These are phyloP conservation scores for Muscicapa adusta DNA, from an alignment of 2,113 vertebrate species.

Conservation along the genomic window DNA sequence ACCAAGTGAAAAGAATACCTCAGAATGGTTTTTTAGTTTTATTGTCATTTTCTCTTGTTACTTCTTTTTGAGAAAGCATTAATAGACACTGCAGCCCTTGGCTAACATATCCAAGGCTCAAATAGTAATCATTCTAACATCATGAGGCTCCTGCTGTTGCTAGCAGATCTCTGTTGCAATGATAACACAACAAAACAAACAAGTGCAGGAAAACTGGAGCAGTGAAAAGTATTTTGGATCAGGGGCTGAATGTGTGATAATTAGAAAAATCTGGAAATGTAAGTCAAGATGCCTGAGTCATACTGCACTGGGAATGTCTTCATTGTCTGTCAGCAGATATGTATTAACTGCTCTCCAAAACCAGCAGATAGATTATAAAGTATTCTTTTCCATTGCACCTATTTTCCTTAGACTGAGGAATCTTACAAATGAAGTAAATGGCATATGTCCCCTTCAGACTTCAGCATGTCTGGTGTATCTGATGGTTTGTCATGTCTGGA, in stretches of 20 bases:
- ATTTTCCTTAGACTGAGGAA: not conserved
- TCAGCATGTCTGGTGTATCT: not conserved
- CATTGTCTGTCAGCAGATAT: not conserved
- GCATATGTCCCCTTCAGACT: not conserved
- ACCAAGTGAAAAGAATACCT: not conserved
- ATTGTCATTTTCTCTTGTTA: not conserved
- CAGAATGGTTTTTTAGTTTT: not conserved
- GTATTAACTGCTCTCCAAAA: not conserved
- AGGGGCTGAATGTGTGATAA: not conserved
- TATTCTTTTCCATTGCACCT: not conserved
- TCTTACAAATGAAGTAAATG: not conserved
- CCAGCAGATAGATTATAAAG: not conserved
- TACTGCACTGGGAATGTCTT: not conserved
- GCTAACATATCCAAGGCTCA: not conserved
- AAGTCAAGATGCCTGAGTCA: not conserved
- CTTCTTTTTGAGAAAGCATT: not conserved
- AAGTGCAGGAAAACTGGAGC: not conserved
- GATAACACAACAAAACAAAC: not conserved
- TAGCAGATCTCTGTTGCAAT: not conserved
- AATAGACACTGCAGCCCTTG: not conserved
- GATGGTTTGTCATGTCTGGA: not conserved
- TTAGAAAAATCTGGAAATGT: not conserved
- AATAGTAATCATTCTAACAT: not conserved
- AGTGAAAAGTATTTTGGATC: not conserved
- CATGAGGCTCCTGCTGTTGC: not conserved